A percentile compares a stretch with the other conserved stretches of the same genome.
These are phyloP conservation scores for Ochotona princeps DNA, from an alignment of 2,113 vertebrate genomes.

Conservation along the genomic window DNA sequence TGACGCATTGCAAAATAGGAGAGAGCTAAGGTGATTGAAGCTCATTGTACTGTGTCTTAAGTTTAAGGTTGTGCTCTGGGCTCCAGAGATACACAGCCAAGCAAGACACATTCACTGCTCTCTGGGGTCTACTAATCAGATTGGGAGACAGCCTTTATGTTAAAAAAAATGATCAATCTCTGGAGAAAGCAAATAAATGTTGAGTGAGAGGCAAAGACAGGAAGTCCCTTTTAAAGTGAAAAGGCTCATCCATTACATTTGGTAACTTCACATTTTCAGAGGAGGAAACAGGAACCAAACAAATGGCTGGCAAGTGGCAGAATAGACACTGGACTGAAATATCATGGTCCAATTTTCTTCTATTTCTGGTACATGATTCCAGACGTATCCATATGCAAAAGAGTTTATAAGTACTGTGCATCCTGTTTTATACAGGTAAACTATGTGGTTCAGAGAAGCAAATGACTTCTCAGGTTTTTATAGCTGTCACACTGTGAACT, in stretches of 20 bases:
- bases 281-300: slow-evolving; percentile 2
- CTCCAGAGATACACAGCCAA: not conserved
- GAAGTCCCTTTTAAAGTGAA: not conserved
- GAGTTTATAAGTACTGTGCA: not conserved
- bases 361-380: not conserved
- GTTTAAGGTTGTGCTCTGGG: slow-evolving; percentile 4
- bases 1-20: not conserved
- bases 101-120: slow-evolving; percentile 1
- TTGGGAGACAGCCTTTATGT: not conserved
- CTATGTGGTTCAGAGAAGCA: not conserved
- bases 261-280: slow-evolving; percentile 19
- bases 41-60: slow-evolving; percentile 28
- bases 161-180: slow-evolving; percentile 51
- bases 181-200: not conserved
- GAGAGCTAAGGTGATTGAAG: not conserved
- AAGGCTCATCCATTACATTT: not conserved
- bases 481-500: not conserved
- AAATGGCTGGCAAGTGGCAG: not conserved
- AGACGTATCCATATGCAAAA: not conserved
- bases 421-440: not conserved
- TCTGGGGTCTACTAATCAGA: slow-evolving; percentile 8
- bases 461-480: not conserved
- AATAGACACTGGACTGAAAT: not conserved
- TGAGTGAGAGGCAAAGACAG: not conserved
- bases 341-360: not conserved